A percentile compares a stretch with the other conserved stretches of the same genome.
phyloP scores from a whole-genome alignment of 2,888 invertebrate genomes.

The Proisotoma minuta region DNA sequence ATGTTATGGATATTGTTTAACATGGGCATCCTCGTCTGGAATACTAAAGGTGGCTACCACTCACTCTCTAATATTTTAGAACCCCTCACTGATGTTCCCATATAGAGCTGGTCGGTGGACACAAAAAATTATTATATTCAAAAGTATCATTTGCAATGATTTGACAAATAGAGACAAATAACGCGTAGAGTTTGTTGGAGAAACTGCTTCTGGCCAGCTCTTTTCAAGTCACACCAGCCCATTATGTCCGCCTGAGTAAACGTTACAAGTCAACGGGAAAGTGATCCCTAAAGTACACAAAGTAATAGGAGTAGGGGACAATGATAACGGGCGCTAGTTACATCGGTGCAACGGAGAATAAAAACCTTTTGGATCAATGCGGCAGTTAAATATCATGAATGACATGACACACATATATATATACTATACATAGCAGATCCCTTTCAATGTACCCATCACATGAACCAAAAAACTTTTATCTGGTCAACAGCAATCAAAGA shows the following conservation, averaged over 20 bases:
- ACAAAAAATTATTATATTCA: slow-evolving; percentile 1
- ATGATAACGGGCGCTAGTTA: slow-evolving; percentile 1
- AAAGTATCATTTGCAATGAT: slow-evolving; percentile 14
- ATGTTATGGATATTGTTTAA: too few species aligned
- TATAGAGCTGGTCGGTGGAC: too few species aligned
- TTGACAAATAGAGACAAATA: slow-evolving; percentile 15
- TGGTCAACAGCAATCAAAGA: slow-evolving; percentile 29
- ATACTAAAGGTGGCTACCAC: too few species aligned
- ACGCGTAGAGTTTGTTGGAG: neutral
- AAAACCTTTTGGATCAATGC: neutral
- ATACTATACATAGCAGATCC: too few species aligned
- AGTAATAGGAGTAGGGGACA: slow-evolving; percentile 2
- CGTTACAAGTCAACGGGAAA: slow-evolving; percentile 25
- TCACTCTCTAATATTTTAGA: too few species aligned
- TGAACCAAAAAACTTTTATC: slow-evolving; percentile 19
- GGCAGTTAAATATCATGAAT: neutral
- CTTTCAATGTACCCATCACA: slow-evolving; percentile 13
- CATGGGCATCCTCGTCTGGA: too few species aligned
- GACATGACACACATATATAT: slow-evolving; percentile 5
- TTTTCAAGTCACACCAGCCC: neutral
- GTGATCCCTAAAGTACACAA: slow-evolving; percentile 34
- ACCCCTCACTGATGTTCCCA: too few species aligned
- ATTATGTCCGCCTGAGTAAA: slow-evolving; percentile 20
- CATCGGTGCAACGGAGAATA: neutral
- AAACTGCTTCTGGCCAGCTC: neutral